Evolutionary conservation across 2,888 invertebrate genomes (phyloP).

Genomic region (Cyclophora albipunctata): DNA sequence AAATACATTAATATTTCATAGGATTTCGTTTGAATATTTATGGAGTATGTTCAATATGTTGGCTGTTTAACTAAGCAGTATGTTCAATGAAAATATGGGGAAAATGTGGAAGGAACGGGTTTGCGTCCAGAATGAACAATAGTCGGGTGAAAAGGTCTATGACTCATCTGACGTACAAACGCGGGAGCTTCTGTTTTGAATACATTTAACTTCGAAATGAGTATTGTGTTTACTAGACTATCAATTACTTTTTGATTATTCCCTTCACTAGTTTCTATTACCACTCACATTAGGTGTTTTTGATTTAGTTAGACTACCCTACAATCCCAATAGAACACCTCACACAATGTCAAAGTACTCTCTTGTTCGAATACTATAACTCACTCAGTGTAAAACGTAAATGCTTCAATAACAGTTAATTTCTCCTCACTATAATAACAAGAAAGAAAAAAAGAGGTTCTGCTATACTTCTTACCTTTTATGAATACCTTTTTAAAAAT

Average conservation of each 20-base stretch:
- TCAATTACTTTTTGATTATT: constrained; percentile 10
- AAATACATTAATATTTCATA: constrained; percentile 34
- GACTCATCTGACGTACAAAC: constrained; percentile 56
- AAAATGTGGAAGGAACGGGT: constrained; percentile 48
- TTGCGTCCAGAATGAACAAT: constrained; percentile 62
- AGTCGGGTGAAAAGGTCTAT: constrained; percentile 59
- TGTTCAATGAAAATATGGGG: constrained; percentile 31
- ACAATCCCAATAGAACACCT: no score
- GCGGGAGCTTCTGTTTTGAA: constrained; percentile 55
- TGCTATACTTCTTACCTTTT: no score
- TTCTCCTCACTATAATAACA: no score
- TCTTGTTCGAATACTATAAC: no score
- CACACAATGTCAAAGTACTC: no score
- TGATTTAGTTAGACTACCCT: no score
- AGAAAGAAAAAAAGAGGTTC: no score
- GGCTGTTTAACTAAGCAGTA: constrained; percentile 28
- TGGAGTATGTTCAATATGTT: constrained; percentile 20
- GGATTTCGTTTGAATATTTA: constrained; percentile 46
- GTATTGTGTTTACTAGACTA: constrained; percentile 40
- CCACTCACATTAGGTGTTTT: background rate
- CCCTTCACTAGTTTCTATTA: background rate
- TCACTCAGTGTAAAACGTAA: no score
- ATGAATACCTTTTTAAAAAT: no score
- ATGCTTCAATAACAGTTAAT: no score
- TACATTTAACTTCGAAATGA: constrained; percentile 56